Evolutionary conservation across 2,797 vertebrate species (phyloP).

Genomic region (Galago senegalensis): DNA sequence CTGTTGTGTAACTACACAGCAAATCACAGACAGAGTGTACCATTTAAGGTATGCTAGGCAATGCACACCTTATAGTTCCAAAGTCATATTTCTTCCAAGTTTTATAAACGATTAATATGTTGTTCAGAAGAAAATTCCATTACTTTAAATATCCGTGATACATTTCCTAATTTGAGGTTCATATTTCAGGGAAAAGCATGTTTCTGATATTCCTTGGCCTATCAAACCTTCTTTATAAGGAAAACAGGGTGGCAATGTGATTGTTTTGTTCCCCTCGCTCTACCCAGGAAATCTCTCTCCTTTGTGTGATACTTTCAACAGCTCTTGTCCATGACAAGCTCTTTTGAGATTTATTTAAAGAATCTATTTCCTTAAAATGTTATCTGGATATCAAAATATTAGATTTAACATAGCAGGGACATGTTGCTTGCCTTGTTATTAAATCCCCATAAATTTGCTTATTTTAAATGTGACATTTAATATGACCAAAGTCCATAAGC

Average conservation of each 20-base stretch:
- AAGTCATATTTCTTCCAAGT: background rate
- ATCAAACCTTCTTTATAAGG: background rate
- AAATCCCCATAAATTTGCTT: background rate
- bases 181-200: background rate
- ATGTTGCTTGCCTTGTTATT: constrained; percentile 40
- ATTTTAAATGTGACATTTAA: background rate
- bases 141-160: background rate
- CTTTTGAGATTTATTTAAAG: constrained; percentile 51
- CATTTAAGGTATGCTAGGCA: background rate
- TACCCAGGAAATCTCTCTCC: background rate
- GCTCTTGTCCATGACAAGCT: constrained; percentile 9
- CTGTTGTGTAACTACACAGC: background rate
- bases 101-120: background rate
- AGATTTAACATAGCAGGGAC: background rate
- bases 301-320: constrained; percentile 35
- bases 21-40: background rate
- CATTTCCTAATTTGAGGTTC: constrained; percentile 33
- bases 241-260: constrained; percentile 59
- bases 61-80: background rate
- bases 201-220: background rate
- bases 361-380: constrained; percentile 43
- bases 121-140: background rate
- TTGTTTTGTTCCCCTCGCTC: background rate
- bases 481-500: background rate
- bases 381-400: constrained; percentile 17